These are phyloP conservation scores for Drosophila triauraria DNA, from an alignment of 1,140 invertebrate genomes.

Conservation along the genomic window DNA sequence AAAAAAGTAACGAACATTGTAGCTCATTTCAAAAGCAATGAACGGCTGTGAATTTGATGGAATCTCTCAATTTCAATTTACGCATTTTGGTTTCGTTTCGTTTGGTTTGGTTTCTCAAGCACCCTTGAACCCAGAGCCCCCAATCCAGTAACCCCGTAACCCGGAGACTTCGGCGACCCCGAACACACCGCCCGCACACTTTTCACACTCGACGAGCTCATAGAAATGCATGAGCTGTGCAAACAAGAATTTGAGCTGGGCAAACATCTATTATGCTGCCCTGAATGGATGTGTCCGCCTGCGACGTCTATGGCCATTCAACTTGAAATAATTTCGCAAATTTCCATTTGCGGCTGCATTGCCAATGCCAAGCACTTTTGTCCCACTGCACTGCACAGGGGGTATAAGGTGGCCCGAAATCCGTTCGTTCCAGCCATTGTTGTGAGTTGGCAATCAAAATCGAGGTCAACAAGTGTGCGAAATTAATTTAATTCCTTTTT, in stretches of 20 bases:
- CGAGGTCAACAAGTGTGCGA: conserved; percentile 54
- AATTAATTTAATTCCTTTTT: conserved; percentile 65
- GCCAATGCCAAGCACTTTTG: conserved; percentile 13
- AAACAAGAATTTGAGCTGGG: conserved; percentile 63
- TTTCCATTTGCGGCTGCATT: conserved; percentile 66
- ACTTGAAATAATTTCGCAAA: conserved; percentile 73
- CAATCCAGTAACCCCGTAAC: conserved; percentile 19
- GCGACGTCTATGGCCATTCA: conserved; percentile 62
- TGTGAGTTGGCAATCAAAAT: conserved; percentile 33
- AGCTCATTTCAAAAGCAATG: conserved; percentile 84
- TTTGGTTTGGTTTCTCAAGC: conserved; percentile 35
- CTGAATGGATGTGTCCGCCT: conserved; percentile 55
- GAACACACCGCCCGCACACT: conserved; percentile 20
- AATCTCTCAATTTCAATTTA: conserved; percentile 74
- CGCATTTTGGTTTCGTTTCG: conserved; percentile 57
- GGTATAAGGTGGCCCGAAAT: conserved; percentile 16
- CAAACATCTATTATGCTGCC: conserved; percentile 72
- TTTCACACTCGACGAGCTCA: conserved; percentile 42
- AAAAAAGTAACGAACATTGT: conserved; percentile 80
- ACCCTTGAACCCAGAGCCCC: conserved; percentile 48
- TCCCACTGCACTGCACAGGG: conserved; percentile 26
- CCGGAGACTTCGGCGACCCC: background rate
- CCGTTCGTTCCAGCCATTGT: conserved; percentile 13
- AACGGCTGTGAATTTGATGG: conserved; percentile 85
- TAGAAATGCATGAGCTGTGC: conserved; percentile 52